These are phyloP conservation scores for Hoplodrina blanda DNA, from an alignment of 2,888 invertebrate species.

Conservation along the genomic window DNA sequence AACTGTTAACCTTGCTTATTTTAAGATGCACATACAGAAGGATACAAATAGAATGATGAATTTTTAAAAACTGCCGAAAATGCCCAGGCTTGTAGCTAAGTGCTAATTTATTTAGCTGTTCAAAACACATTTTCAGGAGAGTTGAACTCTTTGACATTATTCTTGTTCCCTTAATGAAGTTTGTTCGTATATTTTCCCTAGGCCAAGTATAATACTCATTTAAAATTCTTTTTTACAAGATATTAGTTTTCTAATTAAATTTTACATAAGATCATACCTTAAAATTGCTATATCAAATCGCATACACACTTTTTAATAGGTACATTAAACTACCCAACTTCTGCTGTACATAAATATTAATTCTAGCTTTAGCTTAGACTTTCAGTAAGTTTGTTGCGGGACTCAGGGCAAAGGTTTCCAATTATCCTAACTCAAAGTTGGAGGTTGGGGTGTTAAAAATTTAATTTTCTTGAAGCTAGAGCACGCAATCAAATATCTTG, in stretches of 20 bases:
- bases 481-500: conserved; percentile 79
- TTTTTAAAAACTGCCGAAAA: neutral
- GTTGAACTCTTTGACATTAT: neutral
- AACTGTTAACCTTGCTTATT: neutral
- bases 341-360: conserved; percentile 10
- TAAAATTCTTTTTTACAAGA: neutral
- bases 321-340: neutral
- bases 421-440: conserved; percentile 49
- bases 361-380: conserved; percentile 19
- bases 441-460: conserved; percentile 48
- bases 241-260: neutral
- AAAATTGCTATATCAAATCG: neutral
- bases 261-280: conserved; percentile 1
- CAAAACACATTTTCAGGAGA: neutral
- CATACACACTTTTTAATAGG: neutral
- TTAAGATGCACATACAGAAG: neutral
- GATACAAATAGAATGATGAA: neutral
- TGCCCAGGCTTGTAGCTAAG: too few relatives aligned
- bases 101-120: neutral
- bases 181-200: neutral
- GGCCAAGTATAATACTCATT: neutral
- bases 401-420: conserved; percentile 44
- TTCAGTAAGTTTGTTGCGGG: conserved; percentile 20
- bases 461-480: conserved; percentile 61
- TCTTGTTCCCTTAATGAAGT: neutral